Base-by-base conservation (phyloP, 2,797 vertebrate genomes). In the Myotis pilosus region DNA sequence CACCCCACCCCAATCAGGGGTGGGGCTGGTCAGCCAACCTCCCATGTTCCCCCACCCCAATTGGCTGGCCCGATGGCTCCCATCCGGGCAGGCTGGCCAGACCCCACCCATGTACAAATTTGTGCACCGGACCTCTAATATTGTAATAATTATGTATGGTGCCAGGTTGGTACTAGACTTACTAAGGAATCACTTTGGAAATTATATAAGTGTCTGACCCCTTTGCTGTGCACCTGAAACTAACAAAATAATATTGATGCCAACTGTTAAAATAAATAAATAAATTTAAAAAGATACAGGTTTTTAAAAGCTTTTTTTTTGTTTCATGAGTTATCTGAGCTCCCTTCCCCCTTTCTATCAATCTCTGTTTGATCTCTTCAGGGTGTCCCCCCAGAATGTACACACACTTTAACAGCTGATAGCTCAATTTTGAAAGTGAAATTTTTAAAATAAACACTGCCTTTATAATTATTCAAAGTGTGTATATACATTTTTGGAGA, bases 281-380 rank as follows among this genome's bases (percentile, higher is more conserved):
- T 47, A 47, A 47, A 30, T 74, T 74, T 47, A 9, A 47, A 30
- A 17, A 74, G 41, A 74, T 74, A 74, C 5, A 30, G 51, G 5
- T 38, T 93, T 82, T 55, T 64, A 36, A 81, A 93, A 89, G 9
- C 10, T 72, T 41, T 87, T 80, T 44, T 76, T 91, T 71, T 90
- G 13, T 57, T 93, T 90, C 30, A 51, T 55, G 23, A 84, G 30
- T 64, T 36, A 57, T 25, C 16, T 78, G 17, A 89, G 17, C 6
- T 33, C 11, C 15, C 3, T n/a, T 28, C 13, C 28, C 17, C 23
- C n/a, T 33, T n/a, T 64, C 13, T 10, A 8, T 38, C 23, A 79
- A 6, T 60, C 28, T 89, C 17, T 66, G 16, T 71, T 90, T 62
- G 51, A 47, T 87, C 19, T 86, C 38, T 79, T 30, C 5, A 62